Evolutionary conservation across 2,797 vertebrate species (phyloP).

Genomic region (Podarcis lilfordi): DNA sequence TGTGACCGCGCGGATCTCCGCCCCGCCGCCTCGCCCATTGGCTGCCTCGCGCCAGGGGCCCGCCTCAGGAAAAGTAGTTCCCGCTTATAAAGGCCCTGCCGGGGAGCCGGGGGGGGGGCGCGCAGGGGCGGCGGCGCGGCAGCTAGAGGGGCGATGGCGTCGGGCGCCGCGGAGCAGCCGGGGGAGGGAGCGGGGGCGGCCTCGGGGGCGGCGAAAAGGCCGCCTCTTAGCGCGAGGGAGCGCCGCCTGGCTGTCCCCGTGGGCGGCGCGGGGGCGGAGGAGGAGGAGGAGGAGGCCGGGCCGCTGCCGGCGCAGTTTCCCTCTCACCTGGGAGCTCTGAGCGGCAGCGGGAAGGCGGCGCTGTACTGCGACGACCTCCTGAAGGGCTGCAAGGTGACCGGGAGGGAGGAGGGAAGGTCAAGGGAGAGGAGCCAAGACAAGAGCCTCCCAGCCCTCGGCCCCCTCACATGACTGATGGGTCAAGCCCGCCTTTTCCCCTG

Average conservation of each 20-base stretch:
- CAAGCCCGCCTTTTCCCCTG: too few species aligned
- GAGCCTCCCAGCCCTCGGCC: too few species aligned
- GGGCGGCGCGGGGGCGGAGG: neutral
- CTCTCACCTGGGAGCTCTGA: conserved; percentile 56
- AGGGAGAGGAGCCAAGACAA: too few species aligned
- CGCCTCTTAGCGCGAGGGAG: neutral
- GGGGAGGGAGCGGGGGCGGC: too few species aligned
- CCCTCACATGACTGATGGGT: fast-evolving
- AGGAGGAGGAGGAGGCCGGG: conserved; percentile 37
- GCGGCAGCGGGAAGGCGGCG: conserved; percentile 65
- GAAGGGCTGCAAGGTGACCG: conserved; percentile 67
- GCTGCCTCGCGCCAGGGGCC: neutral
- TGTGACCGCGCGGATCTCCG: neutral
- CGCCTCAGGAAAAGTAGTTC: neutral
- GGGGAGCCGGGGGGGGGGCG: neutral
- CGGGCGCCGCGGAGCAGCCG: neutral
- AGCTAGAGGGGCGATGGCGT: neutral
- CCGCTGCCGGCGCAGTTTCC: conserved; percentile 61
- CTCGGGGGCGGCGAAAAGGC: too few species aligned
- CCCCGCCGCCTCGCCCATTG: neutral
- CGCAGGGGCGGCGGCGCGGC: neutral
- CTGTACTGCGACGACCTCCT: conserved; percentile 76
- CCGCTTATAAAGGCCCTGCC: neutral
- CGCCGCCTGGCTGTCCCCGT: neutral
- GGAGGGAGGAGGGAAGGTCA: too few species aligned